Evolutionary conservation across 2,797 vertebrate genomes (phyloP).

Genomic region (Ficedula albicollis): DNA sequence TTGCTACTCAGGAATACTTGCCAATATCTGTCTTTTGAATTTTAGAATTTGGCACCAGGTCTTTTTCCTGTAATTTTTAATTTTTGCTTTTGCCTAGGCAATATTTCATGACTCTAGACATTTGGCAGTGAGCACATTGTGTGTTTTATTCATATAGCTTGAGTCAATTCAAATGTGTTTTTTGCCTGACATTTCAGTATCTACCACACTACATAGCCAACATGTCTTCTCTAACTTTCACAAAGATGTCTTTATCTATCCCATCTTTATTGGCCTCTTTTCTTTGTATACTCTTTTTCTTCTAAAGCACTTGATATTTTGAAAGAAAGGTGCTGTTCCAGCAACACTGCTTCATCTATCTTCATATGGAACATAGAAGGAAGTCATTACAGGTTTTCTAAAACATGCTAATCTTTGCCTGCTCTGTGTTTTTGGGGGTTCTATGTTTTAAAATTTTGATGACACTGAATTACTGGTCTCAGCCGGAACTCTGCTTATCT

Average conservation of each 20-base stretch:
- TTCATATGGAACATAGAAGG: neutral
- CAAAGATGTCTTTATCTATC: neutral
- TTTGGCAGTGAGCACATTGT: neutral
- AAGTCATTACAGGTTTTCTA: neutral
- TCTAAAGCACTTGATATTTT: neutral
- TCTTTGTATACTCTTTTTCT: neutral
- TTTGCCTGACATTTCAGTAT: conserved; percentile 15
- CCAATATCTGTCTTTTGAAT: neutral
- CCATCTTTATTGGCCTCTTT: neutral
- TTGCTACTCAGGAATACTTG: neutral
- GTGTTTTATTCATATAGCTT: neutral
- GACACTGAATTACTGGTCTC: neutral
- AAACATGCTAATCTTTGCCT: neutral
- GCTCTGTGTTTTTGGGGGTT: neutral
- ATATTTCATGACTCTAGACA: neutral
- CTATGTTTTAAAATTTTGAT: neutral
- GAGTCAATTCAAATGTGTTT: neutral
- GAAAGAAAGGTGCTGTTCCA: neutral
- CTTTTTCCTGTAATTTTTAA: neutral
- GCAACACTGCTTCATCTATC: neutral
- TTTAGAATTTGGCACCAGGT: neutral
- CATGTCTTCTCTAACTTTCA: neutral
- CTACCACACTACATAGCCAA: neutral
- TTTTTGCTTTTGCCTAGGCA: conserved; percentile 6
- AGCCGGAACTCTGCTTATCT: neutral